Evolutionary conservation across 1,140 invertebrate species (phyloP), one percentile per base, ranked within the genome.

Genomic region (Anastrepha ludens): DNA sequence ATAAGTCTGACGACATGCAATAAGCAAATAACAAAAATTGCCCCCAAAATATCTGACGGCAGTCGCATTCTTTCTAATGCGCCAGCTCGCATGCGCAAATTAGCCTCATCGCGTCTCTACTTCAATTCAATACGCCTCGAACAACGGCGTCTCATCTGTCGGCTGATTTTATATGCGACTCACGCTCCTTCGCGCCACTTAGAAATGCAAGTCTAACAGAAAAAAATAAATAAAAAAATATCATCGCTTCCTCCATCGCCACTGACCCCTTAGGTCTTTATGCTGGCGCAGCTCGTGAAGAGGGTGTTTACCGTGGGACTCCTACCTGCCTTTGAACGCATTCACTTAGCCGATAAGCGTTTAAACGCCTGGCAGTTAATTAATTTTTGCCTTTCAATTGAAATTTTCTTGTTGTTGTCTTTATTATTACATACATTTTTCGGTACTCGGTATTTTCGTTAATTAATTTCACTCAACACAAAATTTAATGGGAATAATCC

Each of bases 341-440:
- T 81, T 81, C 15, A 29, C n/a, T 81, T 44, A 20, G 47, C 74
- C 74, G 74, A 81, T 58, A 81, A 81, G 74, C 74, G 74, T 81
- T 81, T 81, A 81, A 81, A 81, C n/a, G 74, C 74, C 74, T 81
- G 74, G 55, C 74, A 81, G 74, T 41, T 81, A 81, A 81, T 81
- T 81, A 81, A 81, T 81, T 81, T 81, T 81, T 81, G n/a, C 74
- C 47, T 81, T 55, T 81, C 74, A 55, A 81, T 55, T 81, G 47
- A 44, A 41, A 44, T 50, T 41, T 81, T 44, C 8, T 74, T 74
- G 67, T 74, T 74, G 29, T 74, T 74, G 41, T 17, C 44, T 44
- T 44, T 39, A 3, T 81, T 81, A 47, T 81, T 81, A 55, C 74
- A 81, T 81, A 81, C 47, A 81, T 81, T 81, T 81, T 44, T 55